A percentile compares a stretch with the other conserved stretches of the same genome.
Evolutionary conservation across 2,888 invertebrate genomes (phyloP).

Genomic region (Epistrophella euchroma): DNA sequence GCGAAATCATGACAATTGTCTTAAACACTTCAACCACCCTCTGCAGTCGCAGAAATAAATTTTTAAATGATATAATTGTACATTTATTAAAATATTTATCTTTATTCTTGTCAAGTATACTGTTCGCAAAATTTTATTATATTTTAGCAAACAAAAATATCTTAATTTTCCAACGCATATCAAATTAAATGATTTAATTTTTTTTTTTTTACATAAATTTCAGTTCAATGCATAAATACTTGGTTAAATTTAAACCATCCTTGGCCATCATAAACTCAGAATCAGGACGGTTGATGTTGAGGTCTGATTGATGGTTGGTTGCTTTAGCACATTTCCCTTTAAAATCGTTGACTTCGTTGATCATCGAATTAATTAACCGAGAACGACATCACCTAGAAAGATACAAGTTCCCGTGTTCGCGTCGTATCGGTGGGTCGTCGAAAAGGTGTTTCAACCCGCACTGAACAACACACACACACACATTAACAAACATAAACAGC

Average conservation of each 20-base stretch:
- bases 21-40: too few relatives aligned
- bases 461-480: background rate
- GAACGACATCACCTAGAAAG: constrained; percentile 44
- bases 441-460: constrained; percentile 43
- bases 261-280: background rate
- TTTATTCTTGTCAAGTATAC: background rate
- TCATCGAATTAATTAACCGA: constrained; percentile 63
- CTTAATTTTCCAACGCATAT: constrained; percentile 48
- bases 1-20: too few relatives aligned
- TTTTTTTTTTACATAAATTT: constrained; percentile 37
- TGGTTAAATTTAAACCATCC: constrained; percentile 20
- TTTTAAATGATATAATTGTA: too few relatives aligned
- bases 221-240: background rate
- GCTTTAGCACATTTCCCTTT: constrained; percentile 52
- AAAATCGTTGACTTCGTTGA: constrained; percentile 55
- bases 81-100: too few relatives aligned
- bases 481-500: background rate
- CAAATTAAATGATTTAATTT: constrained; percentile 10
- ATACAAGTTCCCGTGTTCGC: background rate
- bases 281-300: constrained; percentile 15
- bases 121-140: background rate
- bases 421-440: background rate
- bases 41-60: too few relatives aligned
- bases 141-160: constrained; percentile 16
- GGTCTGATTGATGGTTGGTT: constrained; percentile 53